Conservation (phyloP, 2,797 vertebrate species). For the Labroides dimidiatus region DNA sequence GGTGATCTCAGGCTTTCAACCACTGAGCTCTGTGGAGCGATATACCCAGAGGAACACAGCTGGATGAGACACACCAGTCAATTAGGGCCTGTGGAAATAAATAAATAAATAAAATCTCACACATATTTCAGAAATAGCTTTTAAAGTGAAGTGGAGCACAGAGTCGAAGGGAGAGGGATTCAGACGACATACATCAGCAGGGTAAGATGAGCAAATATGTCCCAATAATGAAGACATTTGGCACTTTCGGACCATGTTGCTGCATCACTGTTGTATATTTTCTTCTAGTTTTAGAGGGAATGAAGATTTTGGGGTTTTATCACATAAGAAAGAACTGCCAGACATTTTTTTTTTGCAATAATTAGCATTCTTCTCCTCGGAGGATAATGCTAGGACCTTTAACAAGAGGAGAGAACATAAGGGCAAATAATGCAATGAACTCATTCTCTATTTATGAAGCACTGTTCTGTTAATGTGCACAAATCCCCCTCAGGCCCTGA, state of each 20-base stretch:
- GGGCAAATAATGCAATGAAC: background rate
- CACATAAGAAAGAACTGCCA: background rate
- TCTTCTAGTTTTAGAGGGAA: too few species aligned
- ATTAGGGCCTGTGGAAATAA: slow-evolving; percentile 42
- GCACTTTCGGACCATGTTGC: too few species aligned
- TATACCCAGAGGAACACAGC: slow-evolving; percentile 47
- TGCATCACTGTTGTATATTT: too few species aligned
- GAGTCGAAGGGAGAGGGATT: slow-evolving; percentile 1
- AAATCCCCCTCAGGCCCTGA: slow-evolving; percentile 24
- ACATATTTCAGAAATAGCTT: slow-evolving; percentile 40
- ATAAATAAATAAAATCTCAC: background rate
- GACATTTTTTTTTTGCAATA: background rate
- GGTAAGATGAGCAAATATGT: background rate
- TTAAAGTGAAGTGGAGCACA: slow-evolving; percentile 30
- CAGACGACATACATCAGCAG: background rate
- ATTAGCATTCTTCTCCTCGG: background rate
- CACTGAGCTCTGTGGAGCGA: slow-evolving; percentile 36
- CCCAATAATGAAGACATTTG: too few species aligned
- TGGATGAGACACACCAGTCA: slow-evolving; percentile 63
- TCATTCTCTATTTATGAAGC: slow-evolving; percentile 27
- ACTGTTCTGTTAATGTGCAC: slow-evolving; percentile 10
- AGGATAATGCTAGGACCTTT: background rate
- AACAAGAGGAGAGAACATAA: background rate
- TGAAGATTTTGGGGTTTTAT: too few species aligned
- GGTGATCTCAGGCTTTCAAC: slow-evolving; percentile 61